Evolutionary conservation across 2,113 vertebrate species (phyloP).

Genomic region (Saguinus midas): DNA sequence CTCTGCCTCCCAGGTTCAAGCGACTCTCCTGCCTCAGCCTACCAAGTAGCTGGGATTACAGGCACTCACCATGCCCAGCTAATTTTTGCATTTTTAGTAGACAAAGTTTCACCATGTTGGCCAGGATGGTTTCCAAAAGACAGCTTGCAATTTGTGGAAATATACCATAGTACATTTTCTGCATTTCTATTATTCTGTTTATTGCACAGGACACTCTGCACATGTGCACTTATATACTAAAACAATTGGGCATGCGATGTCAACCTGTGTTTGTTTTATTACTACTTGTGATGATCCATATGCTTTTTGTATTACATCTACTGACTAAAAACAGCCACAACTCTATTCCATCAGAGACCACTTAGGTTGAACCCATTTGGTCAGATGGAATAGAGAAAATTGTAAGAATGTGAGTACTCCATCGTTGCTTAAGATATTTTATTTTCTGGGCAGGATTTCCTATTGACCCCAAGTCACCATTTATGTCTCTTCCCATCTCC

Average conservation of each 20-base stretch:
- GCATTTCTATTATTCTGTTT: neutral
- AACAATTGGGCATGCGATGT: neutral
- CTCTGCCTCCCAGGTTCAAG: too few species aligned
- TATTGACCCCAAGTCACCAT: neutral
- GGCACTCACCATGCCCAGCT: too few species aligned
- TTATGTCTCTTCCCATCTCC: neutral
- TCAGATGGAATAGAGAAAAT: neutral
- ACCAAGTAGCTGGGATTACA: too few species aligned
- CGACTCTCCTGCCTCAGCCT: too few species aligned
- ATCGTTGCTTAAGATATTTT: neutral
- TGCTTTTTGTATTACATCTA: neutral
- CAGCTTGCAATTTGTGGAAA: neutral
- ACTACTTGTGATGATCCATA: neutral
- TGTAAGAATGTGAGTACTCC: neutral
- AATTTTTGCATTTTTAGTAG: neutral
- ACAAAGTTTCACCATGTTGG: neutral
- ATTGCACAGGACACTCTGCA: neutral
- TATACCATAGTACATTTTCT: neutral
- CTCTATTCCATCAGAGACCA: neutral
- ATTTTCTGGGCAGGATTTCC: constrained; percentile 41
- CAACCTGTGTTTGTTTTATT: neutral
- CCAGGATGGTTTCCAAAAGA: neutral
- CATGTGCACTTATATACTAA: neutral
- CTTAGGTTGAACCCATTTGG: neutral
- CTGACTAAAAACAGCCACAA: constrained; percentile 15